Percentiles rank a stretch among this genome's conserved stretches.
phyloP scores from a whole-genome alignment of 2,797 vertebrate genomes.

The Tolypeutes matacus region DNA sequence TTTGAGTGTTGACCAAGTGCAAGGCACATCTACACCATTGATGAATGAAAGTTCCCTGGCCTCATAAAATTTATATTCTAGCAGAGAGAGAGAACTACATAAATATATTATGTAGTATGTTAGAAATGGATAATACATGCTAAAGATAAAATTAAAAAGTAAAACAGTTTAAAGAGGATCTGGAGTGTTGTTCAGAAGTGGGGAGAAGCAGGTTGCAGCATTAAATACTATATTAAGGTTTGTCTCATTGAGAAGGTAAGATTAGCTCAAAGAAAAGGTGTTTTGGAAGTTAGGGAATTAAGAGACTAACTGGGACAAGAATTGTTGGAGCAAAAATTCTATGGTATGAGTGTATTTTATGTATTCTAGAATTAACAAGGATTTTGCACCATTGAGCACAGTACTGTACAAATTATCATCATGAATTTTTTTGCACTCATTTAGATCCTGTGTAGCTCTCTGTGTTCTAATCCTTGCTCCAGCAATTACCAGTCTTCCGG shows the following conservation, averaged over 20 bases:
- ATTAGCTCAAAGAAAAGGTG: neutral
- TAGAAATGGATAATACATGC: neutral
- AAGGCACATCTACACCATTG: neutral
- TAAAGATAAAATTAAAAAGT: neutral
- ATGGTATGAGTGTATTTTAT: neutral
- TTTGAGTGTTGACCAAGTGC: neutral
- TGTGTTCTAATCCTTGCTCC: neutral
- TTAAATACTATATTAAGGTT: neutral
- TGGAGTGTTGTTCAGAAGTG: neutral
- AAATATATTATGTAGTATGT: neutral
- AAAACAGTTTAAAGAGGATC: neutral
- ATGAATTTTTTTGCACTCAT: neutral
- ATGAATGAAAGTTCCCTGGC: neutral
- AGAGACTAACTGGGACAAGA: neutral
- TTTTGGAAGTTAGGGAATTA: neutral
- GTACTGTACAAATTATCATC: neutral
- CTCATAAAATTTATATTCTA: neutral
- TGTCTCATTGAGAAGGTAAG: neutral
- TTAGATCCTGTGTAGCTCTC: neutral
- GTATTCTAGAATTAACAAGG: neutral
- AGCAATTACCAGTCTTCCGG: neutral
- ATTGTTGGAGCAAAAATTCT: neutral
- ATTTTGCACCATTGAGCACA: neutral
- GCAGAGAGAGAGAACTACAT: neutral
- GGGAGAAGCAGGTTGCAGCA: neutral